Percentiles rank a stretch among this genome's conserved stretches.
These are phyloP conservation scores for Drosophila lacteicornis DNA, from an alignment of 1,140 invertebrate genomes.

Conservation along the genomic window DNA sequence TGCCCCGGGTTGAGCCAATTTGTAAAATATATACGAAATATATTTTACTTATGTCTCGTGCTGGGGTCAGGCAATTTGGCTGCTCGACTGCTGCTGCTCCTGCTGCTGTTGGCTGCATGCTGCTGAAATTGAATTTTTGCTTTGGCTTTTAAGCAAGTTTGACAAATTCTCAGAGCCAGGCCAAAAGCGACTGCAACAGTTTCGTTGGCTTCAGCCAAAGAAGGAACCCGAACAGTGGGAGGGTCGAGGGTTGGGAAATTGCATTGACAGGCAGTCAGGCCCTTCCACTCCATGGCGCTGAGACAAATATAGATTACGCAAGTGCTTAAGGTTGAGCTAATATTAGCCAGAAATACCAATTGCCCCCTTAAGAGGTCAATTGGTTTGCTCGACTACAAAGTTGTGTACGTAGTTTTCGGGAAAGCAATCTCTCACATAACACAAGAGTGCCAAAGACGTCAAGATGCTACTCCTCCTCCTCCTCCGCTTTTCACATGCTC, in stretches of 20 bases:
- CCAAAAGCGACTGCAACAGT: slow-evolving; percentile 62
- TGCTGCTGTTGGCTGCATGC: slow-evolving; percentile 34
- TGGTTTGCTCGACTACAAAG: slow-evolving; percentile 20
- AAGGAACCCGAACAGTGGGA: no score
- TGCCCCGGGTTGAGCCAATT: slow-evolving; percentile 72
- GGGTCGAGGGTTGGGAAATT: slow-evolving; percentile 23
- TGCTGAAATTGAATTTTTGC: slow-evolving; percentile 76
- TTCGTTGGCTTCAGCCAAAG: slow-evolving; percentile 12
- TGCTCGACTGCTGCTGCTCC: slow-evolving; percentile 34
- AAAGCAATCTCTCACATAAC: slow-evolving; percentile 9
- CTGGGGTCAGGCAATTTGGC: slow-evolving; percentile 59
- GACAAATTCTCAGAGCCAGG: slow-evolving; percentile 69
- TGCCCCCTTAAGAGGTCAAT: slow-evolving; percentile 32
- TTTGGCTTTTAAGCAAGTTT: slow-evolving; percentile 69
- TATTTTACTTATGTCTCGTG: slow-evolving; percentile 64
- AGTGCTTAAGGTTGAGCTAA: slow-evolving; percentile 40
- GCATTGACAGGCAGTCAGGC: slow-evolving; percentile 48
- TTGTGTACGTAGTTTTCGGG: not conserved
- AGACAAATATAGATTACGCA: slow-evolving; percentile 46
- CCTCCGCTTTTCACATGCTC: slow-evolving; percentile 20
- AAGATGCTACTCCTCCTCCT: not conserved
- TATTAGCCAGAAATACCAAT: slow-evolving; percentile 18
- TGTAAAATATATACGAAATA: slow-evolving; percentile 75
- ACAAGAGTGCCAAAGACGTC: slow-evolving; percentile 36
- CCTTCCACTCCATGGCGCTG: slow-evolving; percentile 33